A percentile compares a stretch with the other conserved stretches of the same genome.
phyloP scores from a whole-genome alignment of 1,140 invertebrate species.

The Eupristina koningsbergeri region DNA sequence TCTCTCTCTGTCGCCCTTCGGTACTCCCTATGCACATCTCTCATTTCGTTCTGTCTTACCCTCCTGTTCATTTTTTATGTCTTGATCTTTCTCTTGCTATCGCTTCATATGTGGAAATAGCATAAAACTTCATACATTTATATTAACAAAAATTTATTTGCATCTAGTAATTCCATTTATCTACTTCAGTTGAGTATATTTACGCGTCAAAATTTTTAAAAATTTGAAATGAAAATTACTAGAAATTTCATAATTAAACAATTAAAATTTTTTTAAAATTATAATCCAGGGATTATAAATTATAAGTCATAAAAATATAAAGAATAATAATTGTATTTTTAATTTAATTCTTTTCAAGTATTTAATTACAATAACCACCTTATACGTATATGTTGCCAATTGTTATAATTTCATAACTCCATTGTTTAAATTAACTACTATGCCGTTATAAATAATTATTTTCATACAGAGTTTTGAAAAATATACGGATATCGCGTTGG shows the following conservation, averaged over 20 bases:
- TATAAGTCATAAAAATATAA: too few species aligned
- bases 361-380: not conserved
- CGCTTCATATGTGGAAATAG: not conserved
- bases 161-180: too few species aligned
- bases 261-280: not conserved
- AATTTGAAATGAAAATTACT: too few species aligned
- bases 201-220: too few species aligned
- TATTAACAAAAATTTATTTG: too few species aligned
- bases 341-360: not conserved
- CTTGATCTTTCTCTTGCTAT: not conserved
- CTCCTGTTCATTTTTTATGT: not conserved
- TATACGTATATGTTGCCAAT: not conserved
- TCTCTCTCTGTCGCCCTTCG: not conserved
- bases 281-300: not conserved
- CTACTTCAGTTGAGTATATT: too few species aligned
- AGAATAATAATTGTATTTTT: not conserved
- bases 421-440: not conserved
- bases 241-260: too few species aligned
- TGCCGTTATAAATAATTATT: not conserved
- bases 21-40: not conserved
- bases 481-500: too few species aligned
- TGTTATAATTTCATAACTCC: not conserved
- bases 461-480: too few species aligned
- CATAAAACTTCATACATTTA: too few species aligned
- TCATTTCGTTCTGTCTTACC: not conserved